Conservation (phyloP, 2,797 vertebrate species). For the Scarus forsteni region DNA sequence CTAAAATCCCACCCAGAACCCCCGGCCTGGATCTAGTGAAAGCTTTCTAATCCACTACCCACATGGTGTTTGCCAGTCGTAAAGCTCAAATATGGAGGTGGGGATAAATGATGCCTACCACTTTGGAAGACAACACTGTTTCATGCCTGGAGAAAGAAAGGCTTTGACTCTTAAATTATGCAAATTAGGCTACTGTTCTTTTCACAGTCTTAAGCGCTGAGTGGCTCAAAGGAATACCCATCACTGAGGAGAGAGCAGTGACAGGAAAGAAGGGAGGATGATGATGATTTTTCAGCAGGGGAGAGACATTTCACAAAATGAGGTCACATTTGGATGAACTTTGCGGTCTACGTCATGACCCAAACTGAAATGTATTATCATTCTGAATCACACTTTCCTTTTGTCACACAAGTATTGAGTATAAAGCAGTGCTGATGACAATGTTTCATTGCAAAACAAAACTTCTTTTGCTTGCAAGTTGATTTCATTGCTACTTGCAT, state of each 20-base stretch:
- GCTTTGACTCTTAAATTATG: slow-evolving; percentile 60
- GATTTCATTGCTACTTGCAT: no score
- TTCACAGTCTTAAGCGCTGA: slow-evolving; percentile 17
- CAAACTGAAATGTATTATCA: not conserved
- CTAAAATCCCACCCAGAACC: slow-evolving; percentile 12
- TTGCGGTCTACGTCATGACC: not conserved
- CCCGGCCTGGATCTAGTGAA: slow-evolving; percentile 10
- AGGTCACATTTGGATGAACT: slow-evolving; percentile 17
- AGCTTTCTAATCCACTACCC: slow-evolving; percentile 30
- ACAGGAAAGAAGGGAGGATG: slow-evolving; percentile 22
- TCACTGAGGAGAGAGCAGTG: slow-evolving; percentile 40
- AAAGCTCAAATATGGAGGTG: slow-evolving; percentile 38
- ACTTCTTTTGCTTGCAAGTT: no score
- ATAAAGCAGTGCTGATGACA: not conserved
- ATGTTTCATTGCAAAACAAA: not conserved
- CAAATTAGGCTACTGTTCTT: slow-evolving; percentile 62
- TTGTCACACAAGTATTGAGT: not conserved
- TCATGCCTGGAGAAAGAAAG: slow-evolving; percentile 56
- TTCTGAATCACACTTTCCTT: not conserved
- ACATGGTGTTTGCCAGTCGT: slow-evolving; percentile 12
- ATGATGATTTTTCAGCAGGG: slow-evolving; percentile 8
- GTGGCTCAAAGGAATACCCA: slow-evolving; percentile 46
- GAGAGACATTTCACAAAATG: slow-evolving; percentile 5
- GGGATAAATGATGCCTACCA: slow-evolving; percentile 45
- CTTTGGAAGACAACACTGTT: slow-evolving; percentile 48